Base-by-base conservation (phyloP, 2,888 invertebrate species). In the Nudaria mundana region DNA sequence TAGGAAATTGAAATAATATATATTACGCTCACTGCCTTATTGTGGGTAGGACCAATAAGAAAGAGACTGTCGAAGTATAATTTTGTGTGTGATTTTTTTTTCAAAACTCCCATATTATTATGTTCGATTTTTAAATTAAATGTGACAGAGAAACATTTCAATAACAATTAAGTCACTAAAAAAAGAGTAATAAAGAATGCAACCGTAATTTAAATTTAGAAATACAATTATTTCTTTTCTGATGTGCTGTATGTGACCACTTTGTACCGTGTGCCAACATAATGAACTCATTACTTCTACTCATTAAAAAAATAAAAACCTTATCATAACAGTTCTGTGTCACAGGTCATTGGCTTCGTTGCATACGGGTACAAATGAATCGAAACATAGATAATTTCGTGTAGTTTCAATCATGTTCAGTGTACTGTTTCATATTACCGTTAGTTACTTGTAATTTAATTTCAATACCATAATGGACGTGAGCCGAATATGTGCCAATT, bases 341-440 rank as follows among this genome's bases (percentile, higher is more conserved):
- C 29, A 14, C 45, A 43, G 57, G 53, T 51, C 59, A 58, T 47
- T 58, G 57, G 35, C 59, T 47, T 38, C 24, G n/a, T 15, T 44
- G 46, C 48, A 67, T 67, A 51, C 63, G 69, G 67, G 68, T 28
- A 14, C 30, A 46, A 58, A 66, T 66, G 66, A 55, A 12, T 43
- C 3, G 10, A 55, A 52, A 52, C 44, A 54, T 56, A 49, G 42
- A 52, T 51, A 39, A 48, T 34, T 20, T 12, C 16, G 15, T 30
- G 30, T 24, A 18, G 14, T 33, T 38, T 44, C 22, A 11, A 22
- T 29, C 7, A 10, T 29, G 22, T 11, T 10, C 22, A 10, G 16
- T 11, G n/a, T 32, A 5, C 8, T 20, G 12, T 10, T 6, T 11
- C 10, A 3, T 7, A 3, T 11, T 18, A 6, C 1, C 6, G 16